phyloP scores from a whole-genome alignment of 2,113 vertebrate genomes.

The Nycticebus coucang region DNA sequence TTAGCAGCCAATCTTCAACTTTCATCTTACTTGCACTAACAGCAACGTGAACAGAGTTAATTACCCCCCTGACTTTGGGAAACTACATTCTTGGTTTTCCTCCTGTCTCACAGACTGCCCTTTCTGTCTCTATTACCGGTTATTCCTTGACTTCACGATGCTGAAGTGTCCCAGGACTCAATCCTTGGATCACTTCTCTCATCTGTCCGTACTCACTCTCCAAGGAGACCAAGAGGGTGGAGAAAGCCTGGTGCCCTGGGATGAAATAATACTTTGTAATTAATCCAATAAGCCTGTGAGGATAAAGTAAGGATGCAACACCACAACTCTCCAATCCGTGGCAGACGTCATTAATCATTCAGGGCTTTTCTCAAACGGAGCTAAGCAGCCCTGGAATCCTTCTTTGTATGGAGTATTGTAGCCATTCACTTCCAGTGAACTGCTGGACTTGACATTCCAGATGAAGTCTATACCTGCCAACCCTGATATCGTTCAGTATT shows the following conservation, averaged over 20 bases:
- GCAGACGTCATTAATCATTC: background rate
- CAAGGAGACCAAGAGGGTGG: too few species aligned
- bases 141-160: too few species aligned
- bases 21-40: too few species aligned
- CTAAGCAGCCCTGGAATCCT: background rate
- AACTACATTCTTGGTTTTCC: too few species aligned
- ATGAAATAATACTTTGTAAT: constrained; percentile 11
- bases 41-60: too few species aligned
- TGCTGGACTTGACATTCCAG: background rate
- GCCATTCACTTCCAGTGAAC: background rate
- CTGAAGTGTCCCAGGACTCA: too few species aligned
- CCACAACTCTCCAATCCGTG: background rate
- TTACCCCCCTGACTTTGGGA: too few species aligned
- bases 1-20: too few species aligned
- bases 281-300: background rate
- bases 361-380: background rate
- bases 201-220: too few species aligned
- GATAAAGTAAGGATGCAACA: background rate
- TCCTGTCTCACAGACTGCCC: too few species aligned
- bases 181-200: too few species aligned
- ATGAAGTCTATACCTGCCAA: background rate
- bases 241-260: background rate
- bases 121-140: too few species aligned
- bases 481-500: background rate
- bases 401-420: background rate